phyloP scores from a whole-genome alignment of 2,113 vertebrate species.

The Cochlearius cochlearius region DNA sequence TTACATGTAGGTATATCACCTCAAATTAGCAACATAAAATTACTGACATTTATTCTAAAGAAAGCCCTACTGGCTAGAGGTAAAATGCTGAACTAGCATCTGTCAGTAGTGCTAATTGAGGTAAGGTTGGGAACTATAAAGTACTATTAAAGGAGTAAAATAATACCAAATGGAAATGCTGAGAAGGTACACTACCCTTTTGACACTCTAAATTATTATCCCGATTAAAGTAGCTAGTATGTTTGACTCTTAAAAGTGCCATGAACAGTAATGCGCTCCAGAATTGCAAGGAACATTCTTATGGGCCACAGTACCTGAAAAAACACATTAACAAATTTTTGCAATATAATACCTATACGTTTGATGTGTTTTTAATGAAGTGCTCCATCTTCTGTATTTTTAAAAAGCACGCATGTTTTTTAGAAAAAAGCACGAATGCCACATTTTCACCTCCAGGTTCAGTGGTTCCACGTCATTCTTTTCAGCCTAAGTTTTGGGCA shows the following conservation, averaged over 20 bases:
- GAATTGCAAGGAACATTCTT: constrained; percentile 16
- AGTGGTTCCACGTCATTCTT: not conserved
- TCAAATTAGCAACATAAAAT: constrained; percentile 74
- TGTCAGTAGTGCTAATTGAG: constrained; percentile 69
- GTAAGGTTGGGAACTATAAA: constrained; percentile 65
- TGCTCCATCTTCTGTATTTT: not conserved
- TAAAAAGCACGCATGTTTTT: not conserved
- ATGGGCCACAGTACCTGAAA: not conserved
- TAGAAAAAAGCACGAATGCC: not conserved
- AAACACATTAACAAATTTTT: constrained; percentile 10
- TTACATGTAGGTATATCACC: constrained; percentile 68
- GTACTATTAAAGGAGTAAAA: constrained; percentile 66
- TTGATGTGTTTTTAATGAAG: constrained; percentile 30
- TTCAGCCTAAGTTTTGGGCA: not conserved
- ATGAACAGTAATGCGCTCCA: not conserved
- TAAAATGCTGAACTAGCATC: constrained; percentile 73
- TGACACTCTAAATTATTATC: constrained; percentile 60
- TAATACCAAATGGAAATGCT: constrained; percentile 63
- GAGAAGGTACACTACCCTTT: constrained; percentile 59
- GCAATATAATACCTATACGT: not conserved
- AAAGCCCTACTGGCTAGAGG: constrained; percentile 50
- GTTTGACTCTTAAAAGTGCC: constrained; percentile 60
- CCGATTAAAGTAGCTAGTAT: constrained; percentile 29
- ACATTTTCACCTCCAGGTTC: not conserved
- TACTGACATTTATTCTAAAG: constrained; percentile 71